Evolutionary conservation across 2,797 vertebrate genomes (phyloP).

Genomic region (Pseudochaenichthys georgianus): DNA sequence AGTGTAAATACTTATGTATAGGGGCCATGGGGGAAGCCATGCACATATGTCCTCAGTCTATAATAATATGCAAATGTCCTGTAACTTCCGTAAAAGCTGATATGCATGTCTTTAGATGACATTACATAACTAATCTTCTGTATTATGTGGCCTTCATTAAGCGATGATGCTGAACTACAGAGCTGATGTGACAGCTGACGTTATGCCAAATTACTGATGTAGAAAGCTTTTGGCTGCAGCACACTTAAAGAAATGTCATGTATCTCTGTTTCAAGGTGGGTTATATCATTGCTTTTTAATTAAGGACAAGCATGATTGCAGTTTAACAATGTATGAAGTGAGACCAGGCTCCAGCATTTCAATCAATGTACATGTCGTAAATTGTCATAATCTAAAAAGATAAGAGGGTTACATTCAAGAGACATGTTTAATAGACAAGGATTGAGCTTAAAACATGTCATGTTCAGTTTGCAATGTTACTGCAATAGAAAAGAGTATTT

Average conservation of each 20-base stretch:
- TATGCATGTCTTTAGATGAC: too few species aligned
- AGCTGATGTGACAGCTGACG: conserved; percentile 35
- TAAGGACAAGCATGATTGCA: too few species aligned
- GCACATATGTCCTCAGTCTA: too few species aligned
- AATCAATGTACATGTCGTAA: neutral
- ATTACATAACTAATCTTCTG: neutral
- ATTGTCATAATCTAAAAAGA: neutral
- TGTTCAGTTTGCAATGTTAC: neutral
- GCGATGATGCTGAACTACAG: conserved; percentile 32
- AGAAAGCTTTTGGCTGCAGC: conserved; percentile 45
- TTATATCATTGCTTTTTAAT: conserved; percentile 9
- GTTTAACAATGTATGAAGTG: too few species aligned
- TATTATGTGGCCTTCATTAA: conserved; percentile 27
- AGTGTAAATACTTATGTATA: too few species aligned
- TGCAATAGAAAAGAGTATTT: neutral
- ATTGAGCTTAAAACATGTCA: too few species aligned
- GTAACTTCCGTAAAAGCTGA: too few species aligned
- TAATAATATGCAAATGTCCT: too few species aligned
- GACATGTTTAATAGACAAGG: neutral
- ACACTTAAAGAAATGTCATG: conserved; percentile 11
- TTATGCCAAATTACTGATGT: conserved; percentile 62
- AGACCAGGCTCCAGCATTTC: neutral
- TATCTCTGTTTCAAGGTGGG: neutral
- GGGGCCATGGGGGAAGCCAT: too few species aligned
- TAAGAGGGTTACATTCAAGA: neutral